Conservation (phyloP, 2,888 invertebrate genomes). For the Terebella lapidaria region DNA sequence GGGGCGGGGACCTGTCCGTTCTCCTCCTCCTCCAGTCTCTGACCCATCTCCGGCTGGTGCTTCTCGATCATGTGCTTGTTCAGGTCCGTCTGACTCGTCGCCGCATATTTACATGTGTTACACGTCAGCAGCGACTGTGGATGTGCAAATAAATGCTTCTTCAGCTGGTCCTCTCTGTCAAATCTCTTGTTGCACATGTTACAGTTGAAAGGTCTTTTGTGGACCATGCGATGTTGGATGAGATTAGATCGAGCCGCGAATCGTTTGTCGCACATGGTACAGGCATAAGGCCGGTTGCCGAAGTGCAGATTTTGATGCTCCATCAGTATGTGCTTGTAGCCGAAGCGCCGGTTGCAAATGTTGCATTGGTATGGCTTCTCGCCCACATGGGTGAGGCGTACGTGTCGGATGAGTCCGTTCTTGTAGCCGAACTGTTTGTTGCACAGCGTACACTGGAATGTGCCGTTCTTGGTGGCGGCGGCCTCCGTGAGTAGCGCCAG, state of each 20-base stretch:
- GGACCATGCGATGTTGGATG: constrained; percentile 38
- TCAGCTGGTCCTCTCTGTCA: constrained; percentile 37
- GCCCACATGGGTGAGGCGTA: constrained; percentile 25
- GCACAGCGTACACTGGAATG: constrained; percentile 33
- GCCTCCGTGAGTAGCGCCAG: constrained; percentile 20
- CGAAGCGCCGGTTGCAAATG: constrained; percentile 32
- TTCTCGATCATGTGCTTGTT: constrained; percentile 34
- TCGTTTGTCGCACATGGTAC: constrained; percentile 38
- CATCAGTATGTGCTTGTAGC: constrained; percentile 42
- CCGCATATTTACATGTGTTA: constrained; percentile 33
- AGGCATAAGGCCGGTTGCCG: constrained; percentile 42
- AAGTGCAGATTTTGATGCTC: constrained; percentile 45
- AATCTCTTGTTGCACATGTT: constrained; percentile 36
- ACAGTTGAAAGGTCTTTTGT: constrained; percentile 37
- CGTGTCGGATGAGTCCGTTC: constrained; percentile 37
- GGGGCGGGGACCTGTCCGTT: background rate
- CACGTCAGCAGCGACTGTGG: constrained; percentile 34
- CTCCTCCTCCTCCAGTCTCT: background rate
- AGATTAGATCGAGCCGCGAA: constrained; percentile 42
- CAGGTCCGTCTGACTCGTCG: constrained; percentile 31
- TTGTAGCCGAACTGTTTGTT: constrained; percentile 38
- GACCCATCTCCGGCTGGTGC: constrained; percentile 25
- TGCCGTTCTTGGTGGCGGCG: constrained; percentile 22
- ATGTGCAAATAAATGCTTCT: constrained; percentile 39
- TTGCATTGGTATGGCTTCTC: constrained; percentile 30